Base-by-base conservation (phyloP, 2,797 vertebrate genomes). In the Hoplostethus mediterraneus region DNA sequence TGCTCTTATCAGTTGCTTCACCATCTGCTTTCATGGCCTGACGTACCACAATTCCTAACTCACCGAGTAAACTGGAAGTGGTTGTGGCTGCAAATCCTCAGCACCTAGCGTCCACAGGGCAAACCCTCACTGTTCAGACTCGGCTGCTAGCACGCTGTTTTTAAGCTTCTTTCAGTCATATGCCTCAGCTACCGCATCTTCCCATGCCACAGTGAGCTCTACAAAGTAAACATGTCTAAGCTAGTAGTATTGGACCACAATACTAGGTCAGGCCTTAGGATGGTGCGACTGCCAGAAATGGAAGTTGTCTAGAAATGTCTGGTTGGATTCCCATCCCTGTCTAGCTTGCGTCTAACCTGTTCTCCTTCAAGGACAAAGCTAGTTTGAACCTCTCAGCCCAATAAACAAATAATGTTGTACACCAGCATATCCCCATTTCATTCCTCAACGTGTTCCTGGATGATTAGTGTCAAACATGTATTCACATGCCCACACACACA, bases 161-260 rank as follows among this genome's bases (percentile, higher is more conserved):
- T 9, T 40, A 40, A 40, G 38, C 38, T 40, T 40, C 44, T 16
- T 47, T 14, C 44, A 4, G 3, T 16, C 44, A 13, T 16, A 10
- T 55, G 44, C 60, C 14, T 42, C 5, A 40, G 54, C 44, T 47
- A 11, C 57, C 73, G 21, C 8, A 60, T 42, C 38, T 55, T 2
- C 12, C 62, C 54, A 17, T 3, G n/a, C 33, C 16, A 72, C 54
- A 31, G 51, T 44, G 28, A 16, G 10, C n/a, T 60, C 21, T 6
- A 38, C 28, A 33, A n/a, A 64, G 21, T 63, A 30, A 52, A 3
- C 14, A 36, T n/a, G n/a, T n/a, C n/a, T n/a, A n/a, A n/a, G n/a
- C n/a, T n/a, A 8, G n/a, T 38, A 33, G 53, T n/a, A 7, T 57
- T n/a, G 2, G 31, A 36, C 11, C 33, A 38, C 33, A n/a, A 48